Percentiles rank a stretch among this genome's conserved stretches.
These are phyloP conservation scores for Gobiocypris rarus DNA, from an alignment of 2,113 vertebrate species.

Conservation along the genomic window DNA sequence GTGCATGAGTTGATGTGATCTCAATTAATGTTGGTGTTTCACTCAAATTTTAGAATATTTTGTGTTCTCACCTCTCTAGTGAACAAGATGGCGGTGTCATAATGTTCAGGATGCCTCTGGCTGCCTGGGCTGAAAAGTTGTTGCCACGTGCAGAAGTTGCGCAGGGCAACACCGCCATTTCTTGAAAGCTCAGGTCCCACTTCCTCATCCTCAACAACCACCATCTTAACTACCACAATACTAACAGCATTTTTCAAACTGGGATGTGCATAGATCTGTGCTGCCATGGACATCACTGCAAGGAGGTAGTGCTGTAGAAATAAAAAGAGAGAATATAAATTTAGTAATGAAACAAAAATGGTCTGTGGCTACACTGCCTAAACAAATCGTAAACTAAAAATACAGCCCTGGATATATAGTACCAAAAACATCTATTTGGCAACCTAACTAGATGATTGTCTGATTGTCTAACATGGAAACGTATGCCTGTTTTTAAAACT, in stretches of 20 bases:
- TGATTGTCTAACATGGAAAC: background rate
- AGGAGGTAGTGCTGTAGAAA: slow-evolving; percentile 82
- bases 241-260: slow-evolving; percentile 84
- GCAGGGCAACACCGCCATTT: slow-evolving; percentile 80
- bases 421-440: background rate
- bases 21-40: background rate
- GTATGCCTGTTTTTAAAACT: too few species aligned
- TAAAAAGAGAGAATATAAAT: background rate
- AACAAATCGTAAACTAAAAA: background rate
- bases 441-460: background rate
- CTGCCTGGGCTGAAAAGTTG: slow-evolving; percentile 79
- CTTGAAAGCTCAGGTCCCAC: slow-evolving; percentile 80
- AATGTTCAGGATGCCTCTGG: slow-evolving; percentile 84
- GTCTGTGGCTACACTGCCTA: background rate
- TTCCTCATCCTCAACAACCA: slow-evolving; percentile 78
- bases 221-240: slow-evolving; percentile 85
- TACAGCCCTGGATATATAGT: background rate
- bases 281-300: slow-evolving; percentile 83
- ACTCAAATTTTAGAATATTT: background rate
- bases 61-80: slow-evolving; percentile 80
- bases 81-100: slow-evolving; percentile 85
- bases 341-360: background rate
- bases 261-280: slow-evolving; percentile 84
- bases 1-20: background rate
- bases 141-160: slow-evolving; percentile 88